These are phyloP conservation scores for Montipora capitata DNA, from an alignment of 92 coral and sea anemone genomes.

Conservation along the genomic window DNA sequence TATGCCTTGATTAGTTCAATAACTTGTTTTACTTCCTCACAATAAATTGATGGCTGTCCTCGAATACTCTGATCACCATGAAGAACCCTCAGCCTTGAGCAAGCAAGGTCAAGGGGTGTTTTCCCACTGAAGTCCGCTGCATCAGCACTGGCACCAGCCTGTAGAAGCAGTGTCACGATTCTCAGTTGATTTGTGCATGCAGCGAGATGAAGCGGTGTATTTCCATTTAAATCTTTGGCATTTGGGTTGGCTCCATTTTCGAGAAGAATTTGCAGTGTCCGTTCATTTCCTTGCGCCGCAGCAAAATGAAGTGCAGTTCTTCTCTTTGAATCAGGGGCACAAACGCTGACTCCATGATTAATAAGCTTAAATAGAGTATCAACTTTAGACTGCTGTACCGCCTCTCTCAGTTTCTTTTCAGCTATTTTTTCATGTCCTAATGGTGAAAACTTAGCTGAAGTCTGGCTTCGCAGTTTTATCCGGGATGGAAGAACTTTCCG, in stretches of 20 bases:
- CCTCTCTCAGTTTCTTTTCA: slow-evolving; percentile 93
- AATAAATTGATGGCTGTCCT: slow-evolving; percentile 72
- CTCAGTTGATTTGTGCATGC: slow-evolving; percentile 94
- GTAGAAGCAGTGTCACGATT: slow-evolving; percentile 90
- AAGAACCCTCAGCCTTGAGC: slow-evolving; percentile 85
- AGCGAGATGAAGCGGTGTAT: slow-evolving; percentile 97
- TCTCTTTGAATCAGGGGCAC: slow-evolving; percentile 91
- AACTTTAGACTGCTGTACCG: slow-evolving; percentile 77
- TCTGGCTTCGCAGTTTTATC: slow-evolving; percentile 73
- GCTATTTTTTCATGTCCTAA: slow-evolving; percentile 69
- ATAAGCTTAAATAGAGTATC: slow-evolving; percentile 81
- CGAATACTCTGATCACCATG: slow-evolving; percentile 74
- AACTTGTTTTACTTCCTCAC: slow-evolving; percentile 85
- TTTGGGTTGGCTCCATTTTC: slow-evolving; percentile 96
- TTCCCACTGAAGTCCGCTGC: slow-evolving; percentile 93
- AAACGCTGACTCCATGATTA: slow-evolving; percentile 85
- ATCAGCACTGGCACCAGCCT: slow-evolving; percentile 87
- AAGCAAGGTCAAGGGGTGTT: slow-evolving; percentile 95
- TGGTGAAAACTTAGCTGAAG: slow-evolving; percentile 75
- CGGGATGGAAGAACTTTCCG: slow-evolving; percentile 88
- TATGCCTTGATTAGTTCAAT: slow-evolving; percentile 90
- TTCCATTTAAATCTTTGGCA: slow-evolving; percentile 95
- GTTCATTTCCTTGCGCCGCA: slow-evolving; percentile 92
- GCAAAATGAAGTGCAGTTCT: slow-evolving; percentile 98
- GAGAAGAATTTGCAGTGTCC: slow-evolving; percentile 75